Conservation (phyloP, 2,797 vertebrate genomes). For the Liasis olivaceus region DNA sequence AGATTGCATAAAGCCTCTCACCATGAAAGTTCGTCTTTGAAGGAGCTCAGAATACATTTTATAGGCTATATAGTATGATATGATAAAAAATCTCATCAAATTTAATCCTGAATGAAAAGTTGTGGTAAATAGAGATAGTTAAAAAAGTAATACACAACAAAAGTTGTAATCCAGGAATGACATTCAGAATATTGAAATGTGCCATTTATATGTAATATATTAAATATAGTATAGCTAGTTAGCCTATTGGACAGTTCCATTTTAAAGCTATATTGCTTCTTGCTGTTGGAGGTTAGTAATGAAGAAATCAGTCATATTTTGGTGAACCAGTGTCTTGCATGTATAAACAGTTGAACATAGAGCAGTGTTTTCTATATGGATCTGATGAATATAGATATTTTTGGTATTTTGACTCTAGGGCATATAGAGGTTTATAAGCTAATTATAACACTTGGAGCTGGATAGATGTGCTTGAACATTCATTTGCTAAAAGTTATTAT, state of each 20-base stretch:
- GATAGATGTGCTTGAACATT: neutral
- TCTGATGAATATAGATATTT: neutral
- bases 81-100: too few species aligned
- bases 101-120: too few species aligned
- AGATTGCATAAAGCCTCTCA: neutral
- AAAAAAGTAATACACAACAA: too few species aligned
- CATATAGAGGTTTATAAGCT: neutral
- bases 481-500: neutral
- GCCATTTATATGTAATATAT: too few species aligned
- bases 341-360: neutral
- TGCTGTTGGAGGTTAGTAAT: neutral
- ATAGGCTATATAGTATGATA: neutral
- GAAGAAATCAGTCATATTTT: neutral
- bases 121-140: too few species aligned
- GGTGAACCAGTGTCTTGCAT: neutral
- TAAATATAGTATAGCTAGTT: neutral
- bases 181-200: too few species aligned
- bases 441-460: neutral
- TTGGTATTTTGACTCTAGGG: too few species aligned
- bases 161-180: too few species aligned
- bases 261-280: neutral
- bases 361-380: neutral
- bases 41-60: neutral
- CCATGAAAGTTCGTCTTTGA: neutral
- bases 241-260: too few species aligned